Evolutionary conservation across 2,888 invertebrate species (phyloP).

Genomic region (Tachystola acroxantha): DNA sequence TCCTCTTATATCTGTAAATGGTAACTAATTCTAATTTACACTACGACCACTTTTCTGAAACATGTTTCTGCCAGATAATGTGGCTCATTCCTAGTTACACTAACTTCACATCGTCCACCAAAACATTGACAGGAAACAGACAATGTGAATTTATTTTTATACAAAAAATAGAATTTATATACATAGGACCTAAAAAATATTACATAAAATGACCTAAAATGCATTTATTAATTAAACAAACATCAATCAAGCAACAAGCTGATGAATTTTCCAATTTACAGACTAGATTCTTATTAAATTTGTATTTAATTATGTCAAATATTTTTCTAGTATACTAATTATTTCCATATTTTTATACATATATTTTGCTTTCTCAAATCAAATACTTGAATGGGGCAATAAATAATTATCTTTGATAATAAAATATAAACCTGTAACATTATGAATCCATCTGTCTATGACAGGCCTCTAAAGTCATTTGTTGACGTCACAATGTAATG

Average conservation of each 20-base stretch:
- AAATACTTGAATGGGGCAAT: too few relatives aligned
- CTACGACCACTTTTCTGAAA: conserved; percentile 14
- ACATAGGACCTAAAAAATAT: conserved; percentile 2
- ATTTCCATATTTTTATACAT: too few relatives aligned
- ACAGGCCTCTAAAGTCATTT: too few relatives aligned
- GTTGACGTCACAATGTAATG: too few relatives aligned
- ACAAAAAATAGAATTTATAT: background rate
- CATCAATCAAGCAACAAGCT: background rate
- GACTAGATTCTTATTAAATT: too few relatives aligned
- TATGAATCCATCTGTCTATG: too few relatives aligned
- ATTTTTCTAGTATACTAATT: too few relatives aligned
- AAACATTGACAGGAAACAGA: background rate
- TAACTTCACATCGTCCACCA: background rate
- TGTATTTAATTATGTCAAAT: too few relatives aligned
- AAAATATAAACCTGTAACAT: too few relatives aligned
- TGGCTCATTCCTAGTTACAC: background rate
- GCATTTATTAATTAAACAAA: conserved; percentile 22
- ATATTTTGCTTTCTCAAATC: too few relatives aligned
- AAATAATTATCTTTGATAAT: too few relatives aligned
- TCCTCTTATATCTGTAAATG: conserved; percentile 37
- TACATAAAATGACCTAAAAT: conserved; percentile 27
- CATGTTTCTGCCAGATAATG: too few relatives aligned
- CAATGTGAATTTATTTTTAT: background rate
- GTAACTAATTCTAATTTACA: conserved; percentile 50
- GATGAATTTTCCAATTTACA: background rate